A percentile compares a stretch with the other conserved stretches of the same genome.
Conservation (phyloP, 2,797 vertebrate species). For the Acestrorhynchus altus region DNA sequence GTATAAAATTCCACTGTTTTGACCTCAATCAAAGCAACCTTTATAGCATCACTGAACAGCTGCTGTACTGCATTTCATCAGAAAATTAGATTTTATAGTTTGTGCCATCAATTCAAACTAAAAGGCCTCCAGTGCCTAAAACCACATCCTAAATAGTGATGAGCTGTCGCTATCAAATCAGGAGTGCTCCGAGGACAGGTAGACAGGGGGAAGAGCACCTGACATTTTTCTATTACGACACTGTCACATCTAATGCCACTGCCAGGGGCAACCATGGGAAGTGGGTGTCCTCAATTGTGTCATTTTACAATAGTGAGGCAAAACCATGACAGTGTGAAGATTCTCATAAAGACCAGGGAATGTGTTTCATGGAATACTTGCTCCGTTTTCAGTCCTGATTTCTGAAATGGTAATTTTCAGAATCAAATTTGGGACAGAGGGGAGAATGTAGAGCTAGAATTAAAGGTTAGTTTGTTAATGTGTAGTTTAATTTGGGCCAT, state of each 20-base stretch:
- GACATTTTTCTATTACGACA: not conserved
- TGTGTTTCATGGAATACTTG: not conserved
- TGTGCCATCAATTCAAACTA: constrained; percentile 9
- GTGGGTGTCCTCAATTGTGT: not conserved
- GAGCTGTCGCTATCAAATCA: constrained; percentile 6
- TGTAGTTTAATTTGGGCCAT: not conserved
- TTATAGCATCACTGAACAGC: not conserved
- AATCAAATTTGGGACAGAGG: not conserved
- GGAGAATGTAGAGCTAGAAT: not conserved
- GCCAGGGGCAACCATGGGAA: not conserved
- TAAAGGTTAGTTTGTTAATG: not conserved
- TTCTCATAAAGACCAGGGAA: not conserved
- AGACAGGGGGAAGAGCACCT: not conserved
- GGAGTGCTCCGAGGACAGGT: not conserved
- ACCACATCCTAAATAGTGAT: constrained; percentile 20
- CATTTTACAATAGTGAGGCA: not conserved
- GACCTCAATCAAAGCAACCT: not conserved
- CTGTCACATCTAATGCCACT: not conserved
- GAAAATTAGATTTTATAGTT: not conserved
- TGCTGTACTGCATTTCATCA: not conserved
- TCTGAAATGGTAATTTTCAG: not conserved
- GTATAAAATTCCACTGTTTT: not conserved
- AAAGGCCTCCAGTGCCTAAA: not conserved
- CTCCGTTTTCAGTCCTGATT: not conserved
- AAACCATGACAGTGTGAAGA: too few relatives aligned